A percentile compares a stretch with the other conserved stretches of the same genome.
Evolutionary conservation across 2,888 invertebrate genomes (phyloP).

Genomic region (Eristalis intricaria): DNA sequence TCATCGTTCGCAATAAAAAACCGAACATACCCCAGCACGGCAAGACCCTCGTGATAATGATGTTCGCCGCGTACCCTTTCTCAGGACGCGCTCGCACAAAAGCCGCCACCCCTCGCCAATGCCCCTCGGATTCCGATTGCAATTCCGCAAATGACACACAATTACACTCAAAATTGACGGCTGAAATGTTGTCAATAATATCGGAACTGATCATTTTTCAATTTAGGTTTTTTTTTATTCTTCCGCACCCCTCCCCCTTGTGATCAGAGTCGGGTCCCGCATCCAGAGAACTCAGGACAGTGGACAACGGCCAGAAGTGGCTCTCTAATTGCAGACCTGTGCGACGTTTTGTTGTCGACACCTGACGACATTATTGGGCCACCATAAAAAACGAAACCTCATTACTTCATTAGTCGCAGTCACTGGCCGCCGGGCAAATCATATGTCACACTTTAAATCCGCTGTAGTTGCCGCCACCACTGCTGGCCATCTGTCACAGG

Average conservation of each 20-base stretch:
- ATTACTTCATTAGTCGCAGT: conserved; percentile 55
- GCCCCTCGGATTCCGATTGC: not conserved
- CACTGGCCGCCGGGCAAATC: conserved; percentile 28
- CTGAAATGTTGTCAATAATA: conserved; percentile 67
- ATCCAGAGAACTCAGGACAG: not conserved
- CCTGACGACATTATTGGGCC: conserved; percentile 41
- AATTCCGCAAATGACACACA: conserved; percentile 67
- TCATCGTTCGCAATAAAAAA: conserved; percentile 62
- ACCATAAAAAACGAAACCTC: conserved; percentile 43
- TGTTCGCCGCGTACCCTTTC: conserved; percentile 54
- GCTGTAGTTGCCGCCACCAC: not conserved
- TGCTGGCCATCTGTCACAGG: conserved; percentile 37
- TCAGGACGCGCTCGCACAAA: not conserved
- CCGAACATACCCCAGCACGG: not conserved
- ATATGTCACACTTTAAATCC: conserved; percentile 65
- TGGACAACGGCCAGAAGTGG: not conserved
- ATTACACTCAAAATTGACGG: conserved; percentile 70
- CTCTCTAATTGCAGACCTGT: conserved; percentile 11
- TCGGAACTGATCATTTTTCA: conserved; percentile 69
- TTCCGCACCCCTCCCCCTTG: not conserved
- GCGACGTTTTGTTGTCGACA: conserved; percentile 48
- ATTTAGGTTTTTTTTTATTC: conserved; percentile 28
- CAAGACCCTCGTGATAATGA: conserved; percentile 58
- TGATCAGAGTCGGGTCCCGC: not conserved
- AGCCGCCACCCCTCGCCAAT: conserved; percentile 26